These are phyloP conservation scores for Crotalus helleri DNA, from an alignment of 2,113 vertebrate genomes.

Conservation along the genomic window DNA sequence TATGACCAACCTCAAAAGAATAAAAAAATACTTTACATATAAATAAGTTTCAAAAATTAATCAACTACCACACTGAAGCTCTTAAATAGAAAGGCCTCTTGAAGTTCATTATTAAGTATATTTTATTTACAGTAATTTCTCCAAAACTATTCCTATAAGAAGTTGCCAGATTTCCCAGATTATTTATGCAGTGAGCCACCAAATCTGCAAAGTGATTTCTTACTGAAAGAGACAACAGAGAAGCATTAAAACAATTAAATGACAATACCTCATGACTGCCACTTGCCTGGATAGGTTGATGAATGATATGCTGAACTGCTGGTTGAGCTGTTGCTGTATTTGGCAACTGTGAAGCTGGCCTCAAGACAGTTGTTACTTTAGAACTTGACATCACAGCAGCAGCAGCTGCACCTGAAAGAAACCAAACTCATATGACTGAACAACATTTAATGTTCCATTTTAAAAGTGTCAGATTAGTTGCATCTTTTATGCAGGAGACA, in stretches of 20 bases:
- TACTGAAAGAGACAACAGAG: background rate
- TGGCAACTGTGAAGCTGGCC: slow-evolving; percentile 85
- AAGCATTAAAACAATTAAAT: rapidly evolving
- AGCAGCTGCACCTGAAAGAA: slow-evolving; percentile 85
- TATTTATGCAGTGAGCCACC: rapidly evolving
- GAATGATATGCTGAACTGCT: slow-evolving; percentile 92
- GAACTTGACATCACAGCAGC: slow-evolving; percentile 97
- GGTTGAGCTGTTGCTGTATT: slow-evolving; percentile 83
- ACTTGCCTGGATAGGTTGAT: slow-evolving; percentile 90
- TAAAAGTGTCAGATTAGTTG: background rate
- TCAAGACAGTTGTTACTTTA: slow-evolving; percentile 90
- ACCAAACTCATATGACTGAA: rapidly evolving
- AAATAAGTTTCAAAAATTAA: rapidly evolving
- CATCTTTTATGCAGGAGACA: background rate
- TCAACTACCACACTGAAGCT: background rate
- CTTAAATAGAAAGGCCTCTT: background rate
- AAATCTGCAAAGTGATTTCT: background rate
- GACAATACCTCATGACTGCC: slow-evolving; percentile 13
- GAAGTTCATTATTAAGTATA: background rate
- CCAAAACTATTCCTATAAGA: background rate
- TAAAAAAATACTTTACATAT: background rate
- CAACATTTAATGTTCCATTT: background rate
- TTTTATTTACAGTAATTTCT: background rate
- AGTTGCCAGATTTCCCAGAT: background rate
- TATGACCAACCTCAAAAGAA: background rate